Percentiles rank a stretch among this genome's conserved stretches.
Conservation (phyloP, 2,113 vertebrate genomes). For the Apeltes quadracus region DNA sequence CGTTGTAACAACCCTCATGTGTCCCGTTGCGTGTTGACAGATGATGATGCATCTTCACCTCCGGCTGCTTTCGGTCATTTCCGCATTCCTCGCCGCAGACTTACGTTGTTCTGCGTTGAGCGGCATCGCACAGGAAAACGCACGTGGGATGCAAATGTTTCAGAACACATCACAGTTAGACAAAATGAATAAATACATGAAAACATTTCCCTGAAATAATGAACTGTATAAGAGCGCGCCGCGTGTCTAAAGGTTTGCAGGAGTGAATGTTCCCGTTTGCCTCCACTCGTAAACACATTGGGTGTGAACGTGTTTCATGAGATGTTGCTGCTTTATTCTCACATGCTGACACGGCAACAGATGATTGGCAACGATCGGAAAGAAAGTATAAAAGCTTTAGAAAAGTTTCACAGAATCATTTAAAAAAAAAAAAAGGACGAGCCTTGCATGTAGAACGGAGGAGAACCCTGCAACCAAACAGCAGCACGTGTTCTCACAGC, state of each 20-base stretch:
- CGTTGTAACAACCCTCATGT: background rate
- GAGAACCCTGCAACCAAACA: conserved; percentile 33
- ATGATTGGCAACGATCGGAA: conserved; percentile 26
- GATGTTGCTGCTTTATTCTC: conserved; percentile 5
- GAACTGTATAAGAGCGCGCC: background rate
- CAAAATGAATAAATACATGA: conserved; percentile 63
- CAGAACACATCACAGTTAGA: conserved; percentile 47
- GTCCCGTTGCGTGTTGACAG: background rate
- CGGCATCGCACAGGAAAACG: too few species aligned
- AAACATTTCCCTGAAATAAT: conserved; percentile 55
- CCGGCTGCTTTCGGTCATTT: background rate
- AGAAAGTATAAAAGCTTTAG: conserved; percentile 54
- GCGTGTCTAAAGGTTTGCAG: background rate
- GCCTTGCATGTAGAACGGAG: conserved; percentile 4
- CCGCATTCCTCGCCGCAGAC: background rate
- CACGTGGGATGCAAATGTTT: too few species aligned
- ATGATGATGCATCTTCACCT: background rate
- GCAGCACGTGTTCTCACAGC: conserved; percentile 57
- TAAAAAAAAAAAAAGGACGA: conserved; percentile 3
- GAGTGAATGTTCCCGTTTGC: background rate
- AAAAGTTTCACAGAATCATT: conserved; percentile 36
- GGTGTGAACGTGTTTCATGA: conserved; percentile 17
- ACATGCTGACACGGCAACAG: background rate
- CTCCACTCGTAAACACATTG: background rate
- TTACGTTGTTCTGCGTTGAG: too few species aligned